Evolutionary conservation across 1,140 invertebrate species (phyloP).

Genomic region (Subanguina moxae): DNA sequence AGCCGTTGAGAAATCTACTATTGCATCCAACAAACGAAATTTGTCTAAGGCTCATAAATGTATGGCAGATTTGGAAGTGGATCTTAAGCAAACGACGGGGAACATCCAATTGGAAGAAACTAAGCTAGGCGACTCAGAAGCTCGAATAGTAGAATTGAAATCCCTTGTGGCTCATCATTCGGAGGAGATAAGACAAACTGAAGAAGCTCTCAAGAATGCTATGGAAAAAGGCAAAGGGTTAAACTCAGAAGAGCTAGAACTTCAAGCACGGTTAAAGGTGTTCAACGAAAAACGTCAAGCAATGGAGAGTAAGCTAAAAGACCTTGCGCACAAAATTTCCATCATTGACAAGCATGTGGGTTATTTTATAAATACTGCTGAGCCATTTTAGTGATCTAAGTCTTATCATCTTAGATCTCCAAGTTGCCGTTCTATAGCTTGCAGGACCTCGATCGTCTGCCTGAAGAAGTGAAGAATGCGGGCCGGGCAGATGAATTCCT

Average conservation of each 20-base stretch:
- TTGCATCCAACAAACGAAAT: slow-evolving; percentile 71
- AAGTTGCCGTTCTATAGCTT: slow-evolving; percentile 6
- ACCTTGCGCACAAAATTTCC: slow-evolving; percentile 8
- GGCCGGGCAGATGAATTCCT: background rate
- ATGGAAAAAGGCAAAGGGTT: slow-evolving; percentile 6
- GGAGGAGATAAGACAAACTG: slow-evolving; percentile 16
- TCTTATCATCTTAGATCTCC: background rate
- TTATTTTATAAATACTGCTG: background rate
- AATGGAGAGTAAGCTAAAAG: slow-evolving; percentile 7
- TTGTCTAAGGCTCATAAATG: slow-evolving; percentile 64
- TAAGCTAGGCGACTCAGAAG: slow-evolving; percentile 62
- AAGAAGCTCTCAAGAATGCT: slow-evolving; percentile 13
- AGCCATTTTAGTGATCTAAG: background rate
- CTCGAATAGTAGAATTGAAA: slow-evolving; percentile 63
- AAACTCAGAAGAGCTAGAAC: slow-evolving; percentile 27
- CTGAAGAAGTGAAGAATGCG: background rate
- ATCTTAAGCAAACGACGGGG: slow-evolving; percentile 64
- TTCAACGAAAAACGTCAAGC: slow-evolving; percentile 18
- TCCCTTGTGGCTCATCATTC: slow-evolving; percentile 20
- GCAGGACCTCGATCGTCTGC: background rate
- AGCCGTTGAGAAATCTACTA: slow-evolving; percentile 72
- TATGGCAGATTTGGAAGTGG: slow-evolving; percentile 29
- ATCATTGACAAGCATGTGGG: background rate
- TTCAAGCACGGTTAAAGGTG: slow-evolving; percentile 21
- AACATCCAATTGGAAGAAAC: background rate